Percentiles rank a stretch among this genome's conserved stretches.
These are phyloP conservation scores for Antigone vipio DNA, from an alignment of 2,113 vertebrate species.

Conservation along the genomic window DNA sequence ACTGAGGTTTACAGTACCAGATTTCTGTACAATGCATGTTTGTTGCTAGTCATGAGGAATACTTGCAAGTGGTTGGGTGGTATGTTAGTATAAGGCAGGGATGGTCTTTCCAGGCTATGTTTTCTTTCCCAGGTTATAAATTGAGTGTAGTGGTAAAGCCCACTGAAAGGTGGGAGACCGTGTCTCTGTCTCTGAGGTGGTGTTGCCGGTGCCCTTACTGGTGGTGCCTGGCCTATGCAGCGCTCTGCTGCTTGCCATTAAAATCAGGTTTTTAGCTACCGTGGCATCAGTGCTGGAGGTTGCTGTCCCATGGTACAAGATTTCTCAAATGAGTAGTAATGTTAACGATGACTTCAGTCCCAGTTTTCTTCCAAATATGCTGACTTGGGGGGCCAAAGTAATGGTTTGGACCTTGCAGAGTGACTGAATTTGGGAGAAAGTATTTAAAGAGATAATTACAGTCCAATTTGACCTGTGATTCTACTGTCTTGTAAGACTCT, in stretches of 20 bases:
- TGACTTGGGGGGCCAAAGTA: neutral
- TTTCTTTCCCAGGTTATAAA: neutral
- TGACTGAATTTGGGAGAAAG: neutral
- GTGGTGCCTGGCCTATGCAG: neutral
- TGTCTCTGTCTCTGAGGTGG: accelerated
- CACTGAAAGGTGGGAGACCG: neutral
- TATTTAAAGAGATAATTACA: neutral
- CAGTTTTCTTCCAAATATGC: neutral
- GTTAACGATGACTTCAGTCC: neutral
- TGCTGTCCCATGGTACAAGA: neutral
- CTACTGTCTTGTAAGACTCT: neutral
- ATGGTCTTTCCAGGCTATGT: neutral
- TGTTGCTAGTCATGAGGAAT: neutral
- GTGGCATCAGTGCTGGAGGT: neutral
- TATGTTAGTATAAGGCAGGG: neutral
- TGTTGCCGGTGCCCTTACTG: neutral
- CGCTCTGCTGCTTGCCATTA: neutral
- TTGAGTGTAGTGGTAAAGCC: neutral
- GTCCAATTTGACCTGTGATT: neutral
- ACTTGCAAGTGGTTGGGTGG: neutral
- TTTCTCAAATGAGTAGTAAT: neutral
- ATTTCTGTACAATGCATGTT: neutral
- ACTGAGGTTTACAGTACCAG: neutral
- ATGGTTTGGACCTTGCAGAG: neutral
- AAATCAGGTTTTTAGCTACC: neutral